Conservation (phyloP, 2,113 vertebrate genomes). For the Scartelaos histophorus region DNA sequence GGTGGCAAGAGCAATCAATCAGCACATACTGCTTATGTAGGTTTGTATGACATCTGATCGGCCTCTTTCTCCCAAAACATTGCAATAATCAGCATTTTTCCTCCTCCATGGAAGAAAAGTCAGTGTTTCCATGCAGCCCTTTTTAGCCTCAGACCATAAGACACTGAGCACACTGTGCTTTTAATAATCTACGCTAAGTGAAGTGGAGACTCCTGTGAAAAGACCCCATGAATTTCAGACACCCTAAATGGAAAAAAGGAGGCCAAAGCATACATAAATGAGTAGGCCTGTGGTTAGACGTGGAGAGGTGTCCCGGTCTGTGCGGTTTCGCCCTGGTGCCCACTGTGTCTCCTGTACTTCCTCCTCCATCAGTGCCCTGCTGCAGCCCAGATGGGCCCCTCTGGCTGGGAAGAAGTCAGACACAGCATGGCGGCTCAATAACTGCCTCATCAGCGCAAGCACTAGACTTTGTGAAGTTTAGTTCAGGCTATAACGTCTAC, state of each 20-base stretch:
- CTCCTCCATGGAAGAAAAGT: background rate
- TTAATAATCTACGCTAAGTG: slow-evolving; percentile 1
- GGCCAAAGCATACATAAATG: slow-evolving; percentile 26
- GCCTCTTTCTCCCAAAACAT: background rate
- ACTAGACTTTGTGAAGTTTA: slow-evolving; percentile 33
- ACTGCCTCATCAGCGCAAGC: slow-evolving; percentile 46
- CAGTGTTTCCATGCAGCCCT: background rate
- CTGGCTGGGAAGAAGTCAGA: slow-evolving; percentile 47
- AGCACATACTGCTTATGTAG: background rate
- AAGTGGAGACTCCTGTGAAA: background rate
- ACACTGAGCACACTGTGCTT: background rate
- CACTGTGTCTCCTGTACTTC: slow-evolving; percentile 56
- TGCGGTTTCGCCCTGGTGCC: slow-evolving; percentile 35
- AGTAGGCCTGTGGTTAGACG: slow-evolving; percentile 27
- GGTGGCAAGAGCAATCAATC: background rate
- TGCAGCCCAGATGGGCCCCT: slow-evolving; percentile 55
- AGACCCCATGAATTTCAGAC: slow-evolving; percentile 15
- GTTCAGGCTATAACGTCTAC: slow-evolving; percentile 25
- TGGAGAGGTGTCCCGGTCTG: slow-evolving; percentile 17
- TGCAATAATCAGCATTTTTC: slow-evolving; percentile 1
- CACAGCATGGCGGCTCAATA: slow-evolving; percentile 41
- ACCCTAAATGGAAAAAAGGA: slow-evolving; percentile 17
- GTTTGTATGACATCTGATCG: background rate
- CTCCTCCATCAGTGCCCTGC: slow-evolving; percentile 40
- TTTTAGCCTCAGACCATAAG: slow-evolving; percentile 12